Base-by-base conservation (phyloP, 2,113 vertebrate genomes). In the Chloropsis hardwickii region DNA sequence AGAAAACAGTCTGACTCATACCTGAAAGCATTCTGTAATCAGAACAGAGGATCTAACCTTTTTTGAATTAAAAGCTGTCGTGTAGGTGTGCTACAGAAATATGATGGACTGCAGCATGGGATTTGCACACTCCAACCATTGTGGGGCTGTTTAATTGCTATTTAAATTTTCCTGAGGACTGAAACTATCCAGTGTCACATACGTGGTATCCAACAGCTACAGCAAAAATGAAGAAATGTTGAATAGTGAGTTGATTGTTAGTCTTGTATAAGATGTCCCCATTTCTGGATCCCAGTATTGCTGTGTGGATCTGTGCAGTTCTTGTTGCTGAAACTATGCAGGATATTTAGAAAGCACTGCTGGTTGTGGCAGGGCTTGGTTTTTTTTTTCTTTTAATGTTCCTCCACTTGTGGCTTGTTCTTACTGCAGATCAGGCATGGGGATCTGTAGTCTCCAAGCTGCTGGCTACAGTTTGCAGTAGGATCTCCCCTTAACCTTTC, bases 1-100 rank as follows among this genome's bases (percentile, higher is more conserved):
- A 31, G 81, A 74, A 95, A 89, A 81, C 81, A 78, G 42, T 65
- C 15, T 89, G 93, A 92, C 57, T 95, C 95, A 94, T 40, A 81
- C 29, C 78, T 87, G 78, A 81, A 66, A 85, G 48, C 61, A 12
- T 82, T 65, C 37, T 37, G 28, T 79, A 86, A 85, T 87, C 90
- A 80, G 65, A 79, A 51, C 20, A 48, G 80, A 40, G 1, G 6
- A 93, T 80, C 94, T 87, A 14, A 48, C 64, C 39, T 72, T 83
- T 81, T 82, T 54, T 48, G 6, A 80, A 58, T 77, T 78, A 62
- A 70, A 70, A 78, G 39, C 76, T 86, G 58, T 83, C 0, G 0
- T 86, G 78, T 90, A 87, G 74, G 70, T 88, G 87, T 64, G 37
- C 86, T 61, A 62, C 33, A 48, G 5, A 79, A 83, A 25, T 33